Base-by-base conservation (phyloP, 2,888 invertebrate genomes). In the Acleris sparsana region DNA sequence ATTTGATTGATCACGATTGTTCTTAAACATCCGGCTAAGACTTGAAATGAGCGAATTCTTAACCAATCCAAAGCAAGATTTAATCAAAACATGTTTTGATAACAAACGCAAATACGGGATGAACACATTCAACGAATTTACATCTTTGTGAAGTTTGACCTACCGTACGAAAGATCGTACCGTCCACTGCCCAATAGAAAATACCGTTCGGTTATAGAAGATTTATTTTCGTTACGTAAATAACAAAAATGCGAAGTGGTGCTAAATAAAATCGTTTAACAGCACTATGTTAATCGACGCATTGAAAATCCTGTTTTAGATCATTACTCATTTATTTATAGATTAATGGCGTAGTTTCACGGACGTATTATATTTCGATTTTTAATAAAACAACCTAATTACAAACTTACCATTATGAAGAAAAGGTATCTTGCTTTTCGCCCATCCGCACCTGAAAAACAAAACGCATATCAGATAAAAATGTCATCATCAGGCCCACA, bases 401-500 rank as follows among this genome's bases (percentile, higher is more conserved):
- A 33, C 33, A 1, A 57, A 46, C 57, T 5, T 78, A 83, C 86
- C 86, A 85, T 85, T 85, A 85, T 85, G 84, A 80, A 71, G 79
- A 75, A 74, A 77, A 75, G 72, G 72, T 72, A 74, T 63, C 75
- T 72, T 73, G 75, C 72, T 75, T 73, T 64, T 74, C 52, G 46
- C 66, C 66, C 39, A 46, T 48, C 66, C 53, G 61, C 57, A 53
- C 52, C 66, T 66, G 66, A 17, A 62, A 53, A 51, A n/a, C n/a
- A 53, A 39, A 53, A 16, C 13, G 33, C 0, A 46, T 20, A 13
- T 25, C 16, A 18, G 29, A n/a, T 53, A 11, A 18, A 9, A 20
- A 11, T 13, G 4, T 17, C 44, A 44, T 16, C n/a, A 44, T n/a
- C 44, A 33, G 33, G 9, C 2, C 33, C 3, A 6, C 25, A 25